phyloP scores from a whole-genome alignment of 2,888 invertebrate species.

The Ethmia dodecea region DNA sequence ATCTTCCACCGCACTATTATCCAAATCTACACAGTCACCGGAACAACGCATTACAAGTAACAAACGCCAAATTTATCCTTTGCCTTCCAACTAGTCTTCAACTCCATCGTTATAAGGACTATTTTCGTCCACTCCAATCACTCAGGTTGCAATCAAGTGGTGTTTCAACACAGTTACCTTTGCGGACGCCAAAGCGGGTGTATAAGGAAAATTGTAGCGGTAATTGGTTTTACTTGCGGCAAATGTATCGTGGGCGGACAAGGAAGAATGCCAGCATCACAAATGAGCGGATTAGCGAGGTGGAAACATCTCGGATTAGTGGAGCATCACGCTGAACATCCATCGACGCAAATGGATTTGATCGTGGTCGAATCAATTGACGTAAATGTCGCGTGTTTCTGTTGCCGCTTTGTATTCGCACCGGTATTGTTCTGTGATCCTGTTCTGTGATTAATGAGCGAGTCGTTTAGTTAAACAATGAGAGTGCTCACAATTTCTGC shows the following conservation, averaged over 20 bases:
- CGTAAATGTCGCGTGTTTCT: no score
- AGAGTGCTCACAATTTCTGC: no score
- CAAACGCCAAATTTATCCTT: constrained; percentile 3
- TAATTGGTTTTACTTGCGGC: constrained; percentile 7
- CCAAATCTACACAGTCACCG: constrained; percentile 26
- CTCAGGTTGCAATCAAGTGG: no score
- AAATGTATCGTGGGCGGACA: constrained; percentile 9
- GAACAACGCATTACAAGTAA: constrained; percentile 17
- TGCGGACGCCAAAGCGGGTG: constrained; percentile 5
- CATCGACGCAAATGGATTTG: no score
- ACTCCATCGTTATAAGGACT: constrained; percentile 6
- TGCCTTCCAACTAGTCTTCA: constrained; percentile 6
- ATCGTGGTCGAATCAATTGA: no score
- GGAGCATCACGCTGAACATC: constrained; percentile 7
- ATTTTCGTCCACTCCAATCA: constrained; percentile 6
- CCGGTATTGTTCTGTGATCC: no score
- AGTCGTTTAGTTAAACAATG: no score
- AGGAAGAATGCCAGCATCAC: constrained; percentile 25
- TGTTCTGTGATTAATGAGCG: no score
- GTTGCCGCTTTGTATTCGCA: no score
- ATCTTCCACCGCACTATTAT: constrained; percentile 30
- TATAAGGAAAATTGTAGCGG: constrained; percentile 1
- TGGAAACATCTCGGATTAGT: constrained; percentile 26
- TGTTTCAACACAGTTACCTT: constrained; percentile 11
- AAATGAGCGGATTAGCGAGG: constrained; percentile 36